Evolutionary conservation across 2,888 invertebrate genomes (phyloP).

Genomic region (Psylliodes chrysocephalus): DNA sequence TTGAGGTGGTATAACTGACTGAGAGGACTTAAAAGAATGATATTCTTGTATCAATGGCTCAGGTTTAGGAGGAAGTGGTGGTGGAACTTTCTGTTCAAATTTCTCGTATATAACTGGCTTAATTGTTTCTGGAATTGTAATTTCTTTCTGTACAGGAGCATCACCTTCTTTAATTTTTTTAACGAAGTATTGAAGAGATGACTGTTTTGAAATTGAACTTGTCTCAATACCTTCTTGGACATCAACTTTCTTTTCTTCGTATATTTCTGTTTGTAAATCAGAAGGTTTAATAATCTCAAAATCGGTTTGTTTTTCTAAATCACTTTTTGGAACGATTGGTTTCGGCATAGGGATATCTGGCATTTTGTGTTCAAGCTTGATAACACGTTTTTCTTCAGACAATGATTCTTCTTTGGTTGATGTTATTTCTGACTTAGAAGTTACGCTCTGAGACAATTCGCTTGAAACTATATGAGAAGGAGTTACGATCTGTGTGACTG

Average conservation of each 20-base stretch:
- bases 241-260: constrained; percentile 50
- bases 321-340: constrained; percentile 45
- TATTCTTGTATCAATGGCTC: constrained; percentile 48
- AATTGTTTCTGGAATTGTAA: constrained; percentile 56
- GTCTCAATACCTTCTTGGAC: constrained; percentile 65
- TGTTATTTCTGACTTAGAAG: constrained; percentile 58
- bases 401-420: constrained; percentile 58
- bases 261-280: constrained; percentile 34
- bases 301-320: constrained; percentile 51
- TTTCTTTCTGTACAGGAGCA: constrained; percentile 61
- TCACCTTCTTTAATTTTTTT: constrained; percentile 70
- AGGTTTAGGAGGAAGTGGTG: constrained; percentile 47
- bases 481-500: constrained; percentile 44
- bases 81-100: constrained; percentile 59
- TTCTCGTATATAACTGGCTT: constrained; percentile 63
- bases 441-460: constrained; percentile 50
- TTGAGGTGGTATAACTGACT: constrained; percentile 36
- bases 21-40: constrained; percentile 44
- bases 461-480: constrained; percentile 45
- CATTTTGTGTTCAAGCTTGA: constrained; percentile 59
- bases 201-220: constrained; percentile 71
- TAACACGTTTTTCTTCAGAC: constrained; percentile 59
- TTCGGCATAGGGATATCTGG: constrained; percentile 56
- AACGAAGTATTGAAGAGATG: constrained; percentile 75
- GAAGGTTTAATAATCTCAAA: constrained; percentile 49